Percentiles rank a stretch among this genome's conserved stretches.
These are phyloP conservation scores for Diuraphis noxia DNA, from an alignment of 1,140 invertebrate species.

Conservation along the genomic window DNA sequence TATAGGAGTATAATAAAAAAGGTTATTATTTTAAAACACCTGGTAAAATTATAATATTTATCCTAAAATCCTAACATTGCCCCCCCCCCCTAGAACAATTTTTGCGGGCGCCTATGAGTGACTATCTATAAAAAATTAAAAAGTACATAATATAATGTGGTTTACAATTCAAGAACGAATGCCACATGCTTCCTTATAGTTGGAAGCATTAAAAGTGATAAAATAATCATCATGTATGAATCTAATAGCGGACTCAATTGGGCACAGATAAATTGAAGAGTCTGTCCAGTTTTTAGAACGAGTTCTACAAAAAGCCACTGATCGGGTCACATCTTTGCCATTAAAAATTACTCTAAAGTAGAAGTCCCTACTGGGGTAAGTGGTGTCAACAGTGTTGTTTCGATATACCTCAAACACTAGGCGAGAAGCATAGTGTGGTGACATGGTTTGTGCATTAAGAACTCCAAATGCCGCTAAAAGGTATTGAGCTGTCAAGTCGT, in stretches of 20 bases:
- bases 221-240: constrained; percentile 87
- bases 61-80: no score
- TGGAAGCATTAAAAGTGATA: constrained; percentile 74
- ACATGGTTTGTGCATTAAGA: constrained; percentile 64
- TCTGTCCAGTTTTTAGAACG: constrained; percentile 58
- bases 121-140: neutral
- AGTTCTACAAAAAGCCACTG: constrained; percentile 76
- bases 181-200: constrained; percentile 81
- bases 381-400: constrained; percentile 57
- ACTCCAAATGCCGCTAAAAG: constrained; percentile 78
- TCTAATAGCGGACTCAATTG: constrained; percentile 81
- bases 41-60: no score
- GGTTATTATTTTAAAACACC: no score
- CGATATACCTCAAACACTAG: constrained; percentile 74
- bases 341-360: constrained; percentile 84
- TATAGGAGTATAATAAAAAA: no score
- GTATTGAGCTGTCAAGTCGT: constrained; percentile 86
- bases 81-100: no score
- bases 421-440: constrained; percentile 79
- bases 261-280: constrained; percentile 65
- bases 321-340: constrained; percentile 81
- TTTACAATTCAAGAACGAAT: constrained; percentile 58
- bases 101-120: no score
- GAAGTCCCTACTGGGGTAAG: constrained; percentile 63
- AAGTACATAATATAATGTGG: neutral